Conservation (phyloP, 2,113 vertebrate species). For the Prietella phreatophila region DNA sequence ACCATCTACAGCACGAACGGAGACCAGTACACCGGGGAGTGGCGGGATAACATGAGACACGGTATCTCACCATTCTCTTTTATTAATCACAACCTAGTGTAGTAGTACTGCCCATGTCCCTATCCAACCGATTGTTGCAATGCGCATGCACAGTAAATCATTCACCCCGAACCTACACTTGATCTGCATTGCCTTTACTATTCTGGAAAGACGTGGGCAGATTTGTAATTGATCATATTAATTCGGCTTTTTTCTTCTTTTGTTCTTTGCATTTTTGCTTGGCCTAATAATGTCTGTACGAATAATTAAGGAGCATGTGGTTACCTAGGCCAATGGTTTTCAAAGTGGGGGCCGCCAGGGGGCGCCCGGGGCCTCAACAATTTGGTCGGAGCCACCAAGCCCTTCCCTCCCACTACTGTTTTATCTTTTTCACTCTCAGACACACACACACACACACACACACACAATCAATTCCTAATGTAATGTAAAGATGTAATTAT, state of each 20-base stretch:
- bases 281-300: not conserved
- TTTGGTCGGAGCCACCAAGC: too few species aligned
- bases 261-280: not conserved
- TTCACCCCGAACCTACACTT: not conserved
- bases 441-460: too few species aligned
- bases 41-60: constrained; percentile 83
- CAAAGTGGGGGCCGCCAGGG: too few species aligned
- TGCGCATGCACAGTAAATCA: not conserved
- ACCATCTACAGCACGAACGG: constrained; percentile 76
- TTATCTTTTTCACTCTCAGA: too few species aligned
- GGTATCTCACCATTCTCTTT: constrained; percentile 68
- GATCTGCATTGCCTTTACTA: not conserved
- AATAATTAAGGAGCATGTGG: not conserved
- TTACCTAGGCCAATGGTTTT: not conserved
- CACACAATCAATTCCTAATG: too few species aligned
- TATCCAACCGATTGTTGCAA: not conserved
- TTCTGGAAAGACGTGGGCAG: not conserved
- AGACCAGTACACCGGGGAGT: constrained; percentile 84
- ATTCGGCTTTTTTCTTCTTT: not conserved
- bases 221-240: not conserved
- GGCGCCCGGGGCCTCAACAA: too few species aligned
- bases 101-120: not conserved
- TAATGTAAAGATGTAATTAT: too few species aligned
- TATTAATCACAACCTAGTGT: not conserved
- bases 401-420: too few species aligned